A percentile compares a stretch with the other conserved stretches of the same genome.
Conservation (phyloP, 2,888 invertebrate genomes). For the Anarsia innoxiella region DNA sequence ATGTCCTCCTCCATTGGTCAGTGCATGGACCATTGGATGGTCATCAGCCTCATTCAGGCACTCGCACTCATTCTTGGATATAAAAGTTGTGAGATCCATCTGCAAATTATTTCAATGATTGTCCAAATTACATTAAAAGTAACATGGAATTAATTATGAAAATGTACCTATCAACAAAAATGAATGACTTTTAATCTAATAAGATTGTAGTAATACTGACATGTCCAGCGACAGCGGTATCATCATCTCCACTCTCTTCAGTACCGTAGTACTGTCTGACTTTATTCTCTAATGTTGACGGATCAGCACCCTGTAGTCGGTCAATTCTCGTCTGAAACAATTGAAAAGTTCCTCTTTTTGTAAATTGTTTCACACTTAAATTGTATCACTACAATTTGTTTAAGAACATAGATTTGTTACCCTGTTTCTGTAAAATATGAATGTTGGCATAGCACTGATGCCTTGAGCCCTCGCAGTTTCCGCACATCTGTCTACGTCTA, state of each 20-base stretch:
- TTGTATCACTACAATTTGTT: no score
- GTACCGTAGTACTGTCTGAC: conserved; percentile 89
- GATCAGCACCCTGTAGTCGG: conserved; percentile 91
- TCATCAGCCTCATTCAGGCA: conserved; percentile 97
- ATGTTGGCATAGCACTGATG: conserved; percentile 98
- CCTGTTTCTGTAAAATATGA: conserved; percentile 93
- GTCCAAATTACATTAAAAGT: no score
- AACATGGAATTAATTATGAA: no score
- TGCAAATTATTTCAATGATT: no score
- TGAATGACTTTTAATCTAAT: no score
- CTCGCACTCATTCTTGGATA: conserved; percentile 92
- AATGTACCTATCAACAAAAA: no score
- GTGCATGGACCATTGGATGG: conserved; percentile 85
- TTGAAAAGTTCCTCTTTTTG: no score
- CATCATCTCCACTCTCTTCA: conserved; percentile 78
- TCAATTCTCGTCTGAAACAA: conserved; percentile 84
- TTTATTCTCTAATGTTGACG: conserved; percentile 87
- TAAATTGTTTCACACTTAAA: neutral
- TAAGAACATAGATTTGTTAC: no score
- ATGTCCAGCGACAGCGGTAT: conserved; percentile 84
- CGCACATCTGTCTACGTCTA: conserved; percentile 95
- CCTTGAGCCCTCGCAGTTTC: conserved; percentile 92
- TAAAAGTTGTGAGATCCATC: conserved; percentile 92
- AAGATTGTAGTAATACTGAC: conserved; percentile 79
- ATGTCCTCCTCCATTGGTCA: conserved; percentile 80